Base-by-base conservation (phyloP, 2,888 invertebrate genomes). In the Phaonia tiefii region DNA sequence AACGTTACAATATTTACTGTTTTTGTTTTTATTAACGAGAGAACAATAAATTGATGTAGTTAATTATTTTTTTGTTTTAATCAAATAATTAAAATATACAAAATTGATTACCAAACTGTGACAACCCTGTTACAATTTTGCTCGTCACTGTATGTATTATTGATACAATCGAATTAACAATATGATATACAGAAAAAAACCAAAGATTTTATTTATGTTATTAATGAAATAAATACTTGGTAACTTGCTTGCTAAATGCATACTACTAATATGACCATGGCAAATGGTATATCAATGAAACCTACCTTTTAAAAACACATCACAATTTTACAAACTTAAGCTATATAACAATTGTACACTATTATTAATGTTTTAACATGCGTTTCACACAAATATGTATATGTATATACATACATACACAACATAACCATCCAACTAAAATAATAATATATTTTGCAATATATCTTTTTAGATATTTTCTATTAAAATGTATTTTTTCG, bases 161-260 rank as follows among this genome's bases (percentile, higher is more conserved):
- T 13, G 54, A 58, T 69, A 11, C 74, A 51, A 65, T 22, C 65
- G 54, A 31, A 39, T 42, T 72, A 58, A 22, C 11, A 26, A n/a
- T 13, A 37, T 8, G 13, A 25, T 51, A 44, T 51, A 26, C 26
- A 31, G 26, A 54, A 54, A 37, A 65, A 51, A 72, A 78, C 81
- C 81, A 81, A 81, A 78, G 81, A 81, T 78, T 81, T 46, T 60
- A 42, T 20, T 42, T 39, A 39, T 63, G 13, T 20, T 42, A 63
- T 63, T 63, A 17, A 22, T 42, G 63, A 20, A 37, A 63, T 22
- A 63, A 63, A 42, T 2, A 20, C 10, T 49, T 31, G 31, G 31
- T 31, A 8, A 31, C 8, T 31, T 31, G 31, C 25, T 54, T 22
- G 13, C 10, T 25, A 13, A n/a, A n/a, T n/a, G 2, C 10, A 22